phyloP scores from a whole-genome alignment of 2,113 vertebrate species.

The Anarhynchus alexandrinus region DNA sequence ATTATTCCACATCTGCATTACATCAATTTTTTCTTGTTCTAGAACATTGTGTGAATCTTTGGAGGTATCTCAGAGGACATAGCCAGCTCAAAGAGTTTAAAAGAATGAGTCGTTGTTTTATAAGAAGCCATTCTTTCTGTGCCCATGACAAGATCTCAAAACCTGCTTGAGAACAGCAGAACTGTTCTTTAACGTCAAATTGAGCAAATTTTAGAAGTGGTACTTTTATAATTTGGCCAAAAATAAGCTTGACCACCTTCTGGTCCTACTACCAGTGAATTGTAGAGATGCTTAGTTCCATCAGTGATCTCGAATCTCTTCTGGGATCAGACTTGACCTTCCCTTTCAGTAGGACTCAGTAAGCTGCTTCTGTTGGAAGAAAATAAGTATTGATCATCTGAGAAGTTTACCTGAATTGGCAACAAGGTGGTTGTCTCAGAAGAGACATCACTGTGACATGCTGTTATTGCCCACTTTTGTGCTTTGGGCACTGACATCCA shows the following conservation, averaged over 20 bases:
- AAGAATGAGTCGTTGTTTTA: neutral
- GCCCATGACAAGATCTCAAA: neutral
- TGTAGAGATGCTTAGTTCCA: neutral
- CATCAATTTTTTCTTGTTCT: neutral
- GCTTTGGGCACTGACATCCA: neutral
- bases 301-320: neutral
- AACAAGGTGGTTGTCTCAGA: accelerated
- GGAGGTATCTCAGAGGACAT: neutral
- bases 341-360: neutral
- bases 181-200: neutral
- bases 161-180: neutral
- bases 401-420: neutral
- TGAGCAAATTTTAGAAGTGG: neutral
- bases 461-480: accelerated
- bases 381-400: neutral
- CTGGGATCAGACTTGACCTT: neutral
- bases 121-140: neutral
- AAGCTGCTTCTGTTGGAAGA: neutral
- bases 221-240: neutral
- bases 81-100: neutral
- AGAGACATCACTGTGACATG: accelerated
- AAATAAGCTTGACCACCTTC: neutral
- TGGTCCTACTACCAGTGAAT: neutral
- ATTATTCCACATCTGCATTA: neutral
- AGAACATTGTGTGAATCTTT: neutral